Evolutionary conservation across 2,888 invertebrate species (phyloP).

Genomic region (Eupithecia abbreviata): DNA sequence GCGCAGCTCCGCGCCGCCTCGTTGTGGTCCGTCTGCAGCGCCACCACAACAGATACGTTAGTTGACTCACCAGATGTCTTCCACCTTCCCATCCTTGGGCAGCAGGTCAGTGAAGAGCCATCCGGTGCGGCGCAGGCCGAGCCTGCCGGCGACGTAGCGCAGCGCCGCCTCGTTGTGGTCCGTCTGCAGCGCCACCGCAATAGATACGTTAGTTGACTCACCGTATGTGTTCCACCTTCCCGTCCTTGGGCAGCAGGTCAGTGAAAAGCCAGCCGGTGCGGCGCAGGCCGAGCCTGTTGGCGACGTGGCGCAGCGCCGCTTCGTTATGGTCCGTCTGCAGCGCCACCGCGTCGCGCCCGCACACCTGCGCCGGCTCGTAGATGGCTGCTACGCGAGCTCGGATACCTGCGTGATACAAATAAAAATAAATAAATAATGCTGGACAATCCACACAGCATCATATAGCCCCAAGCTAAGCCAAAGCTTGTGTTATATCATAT

Average conservation of each 20-base stretch:
- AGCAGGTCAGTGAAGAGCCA: conserved; percentile 99
- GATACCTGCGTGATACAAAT: conserved; percentile 19
- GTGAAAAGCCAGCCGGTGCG: conserved; percentile 99
- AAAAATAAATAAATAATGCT: no score
- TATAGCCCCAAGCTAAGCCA: no score
- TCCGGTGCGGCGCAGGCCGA: conserved; percentile 93
- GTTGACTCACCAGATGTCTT: conserved; percentile 75
- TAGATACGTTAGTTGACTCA: conserved; percentile 34
- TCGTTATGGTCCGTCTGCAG: conserved; percentile 87
- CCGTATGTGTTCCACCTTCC: conserved; percentile 89
- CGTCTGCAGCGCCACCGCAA: conserved; percentile 78
- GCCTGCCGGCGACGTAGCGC: conserved; percentile 88
- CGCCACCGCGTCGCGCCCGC: conserved; percentile 87
- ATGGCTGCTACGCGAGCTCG: conserved; percentile 95
- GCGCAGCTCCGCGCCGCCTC: conserved; percentile 87
- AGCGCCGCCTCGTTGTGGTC: conserved; percentile 90
- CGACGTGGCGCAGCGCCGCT: conserved; percentile 89
- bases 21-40: conserved; percentile 85
- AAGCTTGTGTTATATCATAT: no score
- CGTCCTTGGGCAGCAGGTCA: conserved; percentile 93
- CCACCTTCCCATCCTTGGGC: conserved; percentile 93
- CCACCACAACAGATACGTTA: conserved; percentile 65
- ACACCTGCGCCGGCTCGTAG: conserved; percentile 98
- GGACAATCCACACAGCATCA: no score
- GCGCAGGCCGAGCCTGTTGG: conserved; percentile 89